Evolutionary conservation across 2,888 invertebrate genomes (phyloP), one percentile per base, ranked within the genome.

Genomic region (Conus canariensis): DNA sequence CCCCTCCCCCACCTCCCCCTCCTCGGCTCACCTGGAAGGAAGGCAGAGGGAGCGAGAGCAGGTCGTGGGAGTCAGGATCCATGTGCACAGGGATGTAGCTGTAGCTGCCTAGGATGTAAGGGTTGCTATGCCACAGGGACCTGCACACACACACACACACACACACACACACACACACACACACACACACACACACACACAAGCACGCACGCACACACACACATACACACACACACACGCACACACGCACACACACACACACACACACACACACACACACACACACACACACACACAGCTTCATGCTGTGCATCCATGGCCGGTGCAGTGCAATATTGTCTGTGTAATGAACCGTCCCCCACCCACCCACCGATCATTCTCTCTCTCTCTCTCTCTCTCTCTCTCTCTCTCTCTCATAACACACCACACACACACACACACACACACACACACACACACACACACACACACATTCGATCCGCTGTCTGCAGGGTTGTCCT

Each of bases 71-170:
- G 7, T 56, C 25, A 30, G 83, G n/a, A 6, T 85, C 59, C 74
- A 74, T 67, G 74, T 59, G n/a, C 6, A 30, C 58, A 1, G 89
- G 67, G 19, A 89, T 64, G 74, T 85, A 85, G 45, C 89, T 89
- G 89, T 89, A 89, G 56, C 83, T n/a, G 25, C 89, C 89, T 25
- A 7, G 85, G 22, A 70, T 30, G 85, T 85, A 89, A 6, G 74
- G 85, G 85, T 89, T 89, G 22, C 16, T 45, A 74, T 89, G 74
- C 89, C 89, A 89, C 30, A 25, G 22, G 59, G 89, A 85, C 30
- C 89, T 89, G 58, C 45, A 45, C 45, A 45, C 3, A 45, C 45
- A 45, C 45, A 45, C 45, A 45, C 45, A 45, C 45, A 45, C 45
- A 45, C 30, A 30, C 30, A 30, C 30, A 30, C 30, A 30, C 30